These are phyloP conservation scores for Saxidomus purpurata DNA, from an alignment of 1,140 invertebrate genomes.

Conservation along the genomic window DNA sequence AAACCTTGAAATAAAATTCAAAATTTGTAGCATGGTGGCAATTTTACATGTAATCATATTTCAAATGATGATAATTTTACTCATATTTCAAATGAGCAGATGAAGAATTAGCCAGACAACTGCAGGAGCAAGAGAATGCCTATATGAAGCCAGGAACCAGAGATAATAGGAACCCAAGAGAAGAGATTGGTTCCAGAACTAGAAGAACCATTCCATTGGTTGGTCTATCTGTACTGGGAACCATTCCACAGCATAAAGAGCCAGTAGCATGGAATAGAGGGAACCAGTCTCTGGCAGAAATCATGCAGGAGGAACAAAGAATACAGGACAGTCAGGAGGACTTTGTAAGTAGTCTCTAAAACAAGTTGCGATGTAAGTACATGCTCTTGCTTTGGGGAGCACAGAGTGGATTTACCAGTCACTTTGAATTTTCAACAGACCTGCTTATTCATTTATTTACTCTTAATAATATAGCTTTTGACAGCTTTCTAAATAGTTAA, in stretches of 20 bases:
- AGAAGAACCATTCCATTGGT: background rate
- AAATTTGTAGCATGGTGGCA: too few species aligned
- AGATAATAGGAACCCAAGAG: background rate
- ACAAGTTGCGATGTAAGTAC: too few species aligned
- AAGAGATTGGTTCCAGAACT: background rate
- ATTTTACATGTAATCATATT: too few species aligned
- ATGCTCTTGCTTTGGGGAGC: too few species aligned
- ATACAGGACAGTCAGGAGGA: slow-evolving; percentile 82
- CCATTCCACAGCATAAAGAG: slow-evolving; percentile 7
- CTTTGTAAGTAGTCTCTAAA: slow-evolving; percentile 77
- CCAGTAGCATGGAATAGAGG: slow-evolving; percentile 46
- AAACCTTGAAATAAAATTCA: too few species aligned
- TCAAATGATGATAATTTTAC: too few species aligned
- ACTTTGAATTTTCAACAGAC: too few species aligned
- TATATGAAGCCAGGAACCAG: background rate
- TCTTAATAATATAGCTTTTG: too few species aligned
- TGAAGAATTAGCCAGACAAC: slow-evolving; percentile 76
- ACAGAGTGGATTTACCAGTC: too few species aligned
- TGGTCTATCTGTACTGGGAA: slow-evolving; percentile 42
- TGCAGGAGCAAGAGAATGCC: slow-evolving; percentile 78
- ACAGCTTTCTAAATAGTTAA: too few species aligned
- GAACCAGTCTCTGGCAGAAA: slow-evolving; percentile 86
- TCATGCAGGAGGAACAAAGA: slow-evolving; percentile 92
- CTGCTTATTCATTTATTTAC: too few species aligned
- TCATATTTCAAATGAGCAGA: slow-evolving; percentile 70